Evolutionary conservation across 2,113 vertebrate species (phyloP).

Genomic region (Hipposideros armiger): DNA sequence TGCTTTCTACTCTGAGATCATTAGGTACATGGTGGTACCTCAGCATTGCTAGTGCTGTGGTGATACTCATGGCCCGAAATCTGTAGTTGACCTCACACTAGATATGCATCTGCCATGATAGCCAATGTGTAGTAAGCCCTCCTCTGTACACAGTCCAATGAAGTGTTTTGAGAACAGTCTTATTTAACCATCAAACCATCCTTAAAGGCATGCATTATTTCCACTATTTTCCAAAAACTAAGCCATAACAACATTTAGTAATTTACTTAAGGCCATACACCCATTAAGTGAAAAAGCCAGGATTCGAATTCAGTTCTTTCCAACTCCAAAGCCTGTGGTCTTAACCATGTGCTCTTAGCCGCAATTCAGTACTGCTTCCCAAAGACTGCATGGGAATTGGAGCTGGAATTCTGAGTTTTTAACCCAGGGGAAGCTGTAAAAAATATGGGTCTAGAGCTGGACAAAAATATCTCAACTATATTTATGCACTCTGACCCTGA

Average conservation of each 20-base stretch:
- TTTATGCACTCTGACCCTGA: background rate
- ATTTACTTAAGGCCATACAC: background rate
- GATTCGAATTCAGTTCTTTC: constrained; percentile 18
- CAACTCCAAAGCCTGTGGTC: background rate
- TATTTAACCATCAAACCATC: background rate
- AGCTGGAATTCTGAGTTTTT: constrained; percentile 9
- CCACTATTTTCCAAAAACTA: background rate
- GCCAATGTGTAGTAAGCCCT: background rate
- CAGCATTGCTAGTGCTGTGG: background rate
- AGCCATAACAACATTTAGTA: background rate
- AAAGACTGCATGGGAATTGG: background rate
- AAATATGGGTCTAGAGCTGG: too few species aligned
- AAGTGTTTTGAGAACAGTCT: background rate
- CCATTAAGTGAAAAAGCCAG: background rate
- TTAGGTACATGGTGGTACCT: background rate
- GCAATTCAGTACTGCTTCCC: background rate
- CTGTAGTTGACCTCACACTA: background rate
- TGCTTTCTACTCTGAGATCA: background rate
- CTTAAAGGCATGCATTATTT: background rate
- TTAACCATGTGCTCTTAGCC: background rate
- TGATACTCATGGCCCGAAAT: background rate
- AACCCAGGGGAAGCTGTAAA: background rate
- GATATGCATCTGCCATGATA: background rate
- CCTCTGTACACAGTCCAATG: background rate
- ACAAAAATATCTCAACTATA: background rate